Conservation (phyloP, 2,888 invertebrate species). For the Norana najaformis region DNA sequence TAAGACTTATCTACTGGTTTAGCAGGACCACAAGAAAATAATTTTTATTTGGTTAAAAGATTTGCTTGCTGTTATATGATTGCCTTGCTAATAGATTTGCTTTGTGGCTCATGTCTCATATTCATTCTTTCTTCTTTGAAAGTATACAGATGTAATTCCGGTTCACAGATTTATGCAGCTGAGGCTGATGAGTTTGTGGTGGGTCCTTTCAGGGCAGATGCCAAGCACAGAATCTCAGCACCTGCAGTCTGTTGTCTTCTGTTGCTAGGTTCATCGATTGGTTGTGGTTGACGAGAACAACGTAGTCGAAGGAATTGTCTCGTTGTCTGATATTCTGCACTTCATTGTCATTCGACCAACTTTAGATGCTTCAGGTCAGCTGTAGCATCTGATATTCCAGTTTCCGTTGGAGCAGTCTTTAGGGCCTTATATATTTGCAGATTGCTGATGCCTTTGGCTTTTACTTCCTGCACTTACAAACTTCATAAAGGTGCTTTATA, state of each 20-base stretch:
- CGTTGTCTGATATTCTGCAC: conserved; percentile 84
- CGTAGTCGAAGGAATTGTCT: conserved; percentile 90
- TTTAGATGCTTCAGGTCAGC: background rate
- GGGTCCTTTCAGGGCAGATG: background rate
- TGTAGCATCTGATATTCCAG: background rate
- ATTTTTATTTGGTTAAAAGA: background rate
- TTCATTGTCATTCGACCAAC: conserved; percentile 21
- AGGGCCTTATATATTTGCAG: background rate
- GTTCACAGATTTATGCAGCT: background rate
- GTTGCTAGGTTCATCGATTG: conserved; percentile 81
- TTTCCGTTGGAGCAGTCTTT: background rate
- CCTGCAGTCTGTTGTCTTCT: background rate
- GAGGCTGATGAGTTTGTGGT: background rate
- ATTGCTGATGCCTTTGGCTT: background rate
- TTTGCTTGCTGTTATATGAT: background rate
- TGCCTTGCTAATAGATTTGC: too few relatives aligned
- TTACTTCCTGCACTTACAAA: background rate
- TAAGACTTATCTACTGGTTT: background rate
- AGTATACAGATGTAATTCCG: background rate
- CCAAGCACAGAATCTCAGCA: background rate
- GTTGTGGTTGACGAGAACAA: conserved; percentile 90
- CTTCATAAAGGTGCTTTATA: background rate
- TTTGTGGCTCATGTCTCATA: background rate
- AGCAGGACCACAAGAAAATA: background rate
- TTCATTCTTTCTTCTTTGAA: background rate